Conservation (phyloP, 2,113 vertebrate genomes). For the Cranoglanis bouderius region DNA sequence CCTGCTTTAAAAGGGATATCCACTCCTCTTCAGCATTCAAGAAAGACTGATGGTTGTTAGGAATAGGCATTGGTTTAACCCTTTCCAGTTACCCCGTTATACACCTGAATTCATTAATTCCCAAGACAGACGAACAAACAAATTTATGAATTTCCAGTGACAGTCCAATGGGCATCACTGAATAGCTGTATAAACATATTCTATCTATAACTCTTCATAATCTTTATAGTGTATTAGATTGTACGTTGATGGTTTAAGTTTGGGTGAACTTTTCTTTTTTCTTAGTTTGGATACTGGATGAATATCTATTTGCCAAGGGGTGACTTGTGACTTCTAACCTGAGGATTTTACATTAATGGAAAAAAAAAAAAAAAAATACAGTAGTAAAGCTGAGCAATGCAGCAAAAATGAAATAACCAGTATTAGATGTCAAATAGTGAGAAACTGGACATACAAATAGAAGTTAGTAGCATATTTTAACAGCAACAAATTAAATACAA, state of each 20-base stretch:
- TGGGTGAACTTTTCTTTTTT: neutral
- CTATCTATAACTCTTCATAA: conserved; percentile 40
- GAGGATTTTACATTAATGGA: conserved; percentile 70
- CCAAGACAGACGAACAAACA: conserved; percentile 27
- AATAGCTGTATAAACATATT: conserved; percentile 37
- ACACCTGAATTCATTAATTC: conserved; percentile 9
- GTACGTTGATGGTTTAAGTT: conserved; percentile 14
- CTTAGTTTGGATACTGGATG: neutral
- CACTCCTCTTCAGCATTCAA: neutral
- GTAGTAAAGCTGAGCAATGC: conserved; percentile 39
- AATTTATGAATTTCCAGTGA: conserved; percentile 4
- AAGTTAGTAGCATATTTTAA: conserved; percentile 2
- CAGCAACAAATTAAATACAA: conserved; percentile 27
- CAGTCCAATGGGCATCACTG: conserved; percentile 11
- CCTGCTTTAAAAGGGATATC: neutral
- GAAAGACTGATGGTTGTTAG: neutral
- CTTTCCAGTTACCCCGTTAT: conserved; percentile 7
- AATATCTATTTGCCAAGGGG: conserved; percentile 19
- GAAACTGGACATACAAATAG: conserved; percentile 30
- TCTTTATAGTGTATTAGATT: conserved; percentile 24
- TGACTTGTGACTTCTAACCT: conserved; percentile 70
- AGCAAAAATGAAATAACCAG: conserved; percentile 31
- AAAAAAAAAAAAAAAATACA: conserved; percentile 55
- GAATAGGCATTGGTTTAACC: conserved; percentile 3
- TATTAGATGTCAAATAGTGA: neutral